These are phyloP conservation scores for Eupithecia vulgata DNA, from an alignment of 2,888 invertebrate genomes.

Conservation along the genomic window DNA sequence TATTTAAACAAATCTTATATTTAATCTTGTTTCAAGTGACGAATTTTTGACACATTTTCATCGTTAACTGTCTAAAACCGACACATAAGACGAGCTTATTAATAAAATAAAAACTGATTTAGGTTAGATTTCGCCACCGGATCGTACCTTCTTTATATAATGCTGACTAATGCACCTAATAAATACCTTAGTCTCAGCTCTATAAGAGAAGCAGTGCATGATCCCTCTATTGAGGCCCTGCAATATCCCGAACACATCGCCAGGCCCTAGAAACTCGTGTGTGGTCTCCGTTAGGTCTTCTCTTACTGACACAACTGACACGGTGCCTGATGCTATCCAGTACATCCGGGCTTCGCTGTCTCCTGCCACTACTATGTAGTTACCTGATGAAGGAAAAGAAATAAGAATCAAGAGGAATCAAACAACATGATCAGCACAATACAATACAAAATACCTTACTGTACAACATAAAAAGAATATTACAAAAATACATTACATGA, in stretches of 20 bases:
- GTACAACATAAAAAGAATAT: too few species aligned
- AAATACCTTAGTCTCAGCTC: conserved; percentile 76
- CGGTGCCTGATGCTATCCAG: conserved; percentile 79
- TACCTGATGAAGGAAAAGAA: conserved; percentile 56
- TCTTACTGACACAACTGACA: conserved; percentile 75
- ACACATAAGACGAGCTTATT: too few species aligned
- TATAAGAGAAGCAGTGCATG: conserved; percentile 80
- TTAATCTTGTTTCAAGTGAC: too few species aligned
- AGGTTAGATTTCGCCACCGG: too few species aligned
- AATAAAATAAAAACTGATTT: too few species aligned
- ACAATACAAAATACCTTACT: too few species aligned
- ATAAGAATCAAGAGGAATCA: too few species aligned
- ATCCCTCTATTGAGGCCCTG: conserved; percentile 79
- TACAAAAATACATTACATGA: too few species aligned
- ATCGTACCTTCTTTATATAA: neutral
- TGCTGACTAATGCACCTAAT: neutral
- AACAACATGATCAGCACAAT: too few species aligned
- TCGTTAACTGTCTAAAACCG: too few species aligned
- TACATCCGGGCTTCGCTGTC: conserved; percentile 83
- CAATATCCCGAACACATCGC: conserved; percentile 80
- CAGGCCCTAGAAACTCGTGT: conserved; percentile 72
- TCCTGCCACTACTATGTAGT: conserved; percentile 82
- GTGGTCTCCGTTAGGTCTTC: conserved; percentile 74
- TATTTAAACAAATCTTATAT: too few species aligned
- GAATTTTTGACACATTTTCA: too few species aligned